These are phyloP conservation scores for Nebria salina DNA, from an alignment of 2,888 invertebrate genomes.

Conservation along the genomic window DNA sequence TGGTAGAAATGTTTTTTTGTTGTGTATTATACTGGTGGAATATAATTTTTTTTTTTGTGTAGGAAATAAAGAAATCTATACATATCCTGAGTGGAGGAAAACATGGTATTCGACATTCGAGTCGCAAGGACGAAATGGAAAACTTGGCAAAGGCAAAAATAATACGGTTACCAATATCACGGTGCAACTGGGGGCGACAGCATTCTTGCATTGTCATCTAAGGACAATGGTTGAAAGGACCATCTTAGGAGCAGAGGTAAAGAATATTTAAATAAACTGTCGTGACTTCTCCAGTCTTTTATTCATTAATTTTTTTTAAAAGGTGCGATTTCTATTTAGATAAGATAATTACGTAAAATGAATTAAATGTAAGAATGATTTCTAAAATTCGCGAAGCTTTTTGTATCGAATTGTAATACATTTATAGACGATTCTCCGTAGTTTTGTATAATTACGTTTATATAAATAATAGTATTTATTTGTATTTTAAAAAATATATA, in stretches of 20 bases:
- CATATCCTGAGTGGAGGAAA: conserved; percentile 69
- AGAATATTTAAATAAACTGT: not conserved
- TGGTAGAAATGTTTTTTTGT: too few relatives aligned
- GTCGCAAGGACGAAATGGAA: conserved; percentile 62
- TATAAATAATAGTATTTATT: too few relatives aligned
- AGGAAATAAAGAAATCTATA: conserved; percentile 57
- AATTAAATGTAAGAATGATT: too few relatives aligned
- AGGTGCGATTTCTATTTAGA: too few relatives aligned
- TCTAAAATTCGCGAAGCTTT: too few relatives aligned
- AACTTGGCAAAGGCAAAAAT: conserved; percentile 69
- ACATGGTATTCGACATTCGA: conserved; percentile 71
- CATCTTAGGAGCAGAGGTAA: conserved; percentile 61
- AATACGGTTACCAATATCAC: conserved; percentile 80
- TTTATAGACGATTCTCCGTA: too few relatives aligned
- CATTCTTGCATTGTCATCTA: conserved; percentile 84
- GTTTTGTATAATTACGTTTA: too few relatives aligned
- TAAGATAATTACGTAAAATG: too few relatives aligned
- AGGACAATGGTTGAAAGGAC: conserved; percentile 78
- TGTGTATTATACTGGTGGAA: not conserved
- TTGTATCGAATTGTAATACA: too few relatives aligned
- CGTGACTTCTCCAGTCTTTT: not conserved
- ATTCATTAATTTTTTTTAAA: not conserved
- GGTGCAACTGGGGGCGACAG: conserved; percentile 80
- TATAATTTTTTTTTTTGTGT: conserved; percentile 51
- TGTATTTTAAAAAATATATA: too few relatives aligned